phyloP scores from a whole-genome alignment of 2,113 vertebrate genomes.

The Strigops habroptila region DNA sequence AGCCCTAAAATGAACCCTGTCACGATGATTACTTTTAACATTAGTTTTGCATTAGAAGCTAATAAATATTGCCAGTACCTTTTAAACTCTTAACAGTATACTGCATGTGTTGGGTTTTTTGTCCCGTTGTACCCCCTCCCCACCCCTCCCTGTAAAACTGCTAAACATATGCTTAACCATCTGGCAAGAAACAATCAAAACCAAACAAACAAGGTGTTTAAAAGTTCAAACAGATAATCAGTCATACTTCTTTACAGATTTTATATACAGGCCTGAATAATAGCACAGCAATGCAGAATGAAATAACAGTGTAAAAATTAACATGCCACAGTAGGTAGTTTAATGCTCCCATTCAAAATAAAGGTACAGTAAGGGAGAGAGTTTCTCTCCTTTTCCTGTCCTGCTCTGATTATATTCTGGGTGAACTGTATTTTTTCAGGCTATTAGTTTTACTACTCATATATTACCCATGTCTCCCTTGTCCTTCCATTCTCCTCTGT shows the following conservation, averaged over 20 bases:
- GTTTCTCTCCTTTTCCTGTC: not conserved
- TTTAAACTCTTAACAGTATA: not conserved
- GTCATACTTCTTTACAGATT: constrained; percentile 3
- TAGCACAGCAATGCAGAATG: not conserved
- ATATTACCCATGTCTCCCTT: not conserved
- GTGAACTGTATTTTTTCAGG: not conserved
- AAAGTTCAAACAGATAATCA: constrained; percentile 48
- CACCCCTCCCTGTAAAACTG: not conserved
- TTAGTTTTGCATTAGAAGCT: not conserved
- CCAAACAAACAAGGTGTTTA: constrained; percentile 26
- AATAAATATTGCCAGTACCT: constrained; percentile 6
- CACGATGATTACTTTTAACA: not conserved
- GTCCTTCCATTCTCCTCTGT: not conserved
- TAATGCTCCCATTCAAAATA: not conserved
- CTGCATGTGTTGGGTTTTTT: not conserved
- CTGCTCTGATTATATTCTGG: not conserved
- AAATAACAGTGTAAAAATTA: constrained; percentile 15
- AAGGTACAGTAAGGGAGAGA: not conserved
- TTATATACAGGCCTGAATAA: not conserved
- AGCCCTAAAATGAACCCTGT: not conserved
- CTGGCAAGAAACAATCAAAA: constrained; percentile 58
- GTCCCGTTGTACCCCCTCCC: not conserved
- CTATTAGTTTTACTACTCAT: not conserved
- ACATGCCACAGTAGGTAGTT: not conserved
- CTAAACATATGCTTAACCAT: constrained; percentile 53